phyloP scores from a whole-genome alignment of 2,888 invertebrate species.

The Himalopsyche anomala region DNA sequence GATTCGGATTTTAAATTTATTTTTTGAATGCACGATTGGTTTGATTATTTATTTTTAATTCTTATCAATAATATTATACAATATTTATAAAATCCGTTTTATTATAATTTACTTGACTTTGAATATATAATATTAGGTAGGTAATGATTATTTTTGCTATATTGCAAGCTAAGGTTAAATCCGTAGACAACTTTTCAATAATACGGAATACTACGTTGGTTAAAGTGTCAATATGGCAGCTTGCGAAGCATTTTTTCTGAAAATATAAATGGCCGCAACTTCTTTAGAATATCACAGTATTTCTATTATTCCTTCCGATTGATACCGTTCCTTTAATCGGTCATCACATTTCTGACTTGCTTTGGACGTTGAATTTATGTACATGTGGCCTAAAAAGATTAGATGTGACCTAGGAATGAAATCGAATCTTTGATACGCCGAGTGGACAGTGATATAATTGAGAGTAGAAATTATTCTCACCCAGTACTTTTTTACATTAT shows the following conservation, averaged over 20 bases:
- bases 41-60: too few relatives aligned
- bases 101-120: too few relatives aligned
- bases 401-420: neutral
- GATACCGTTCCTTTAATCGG: neutral
- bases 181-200: neutral
- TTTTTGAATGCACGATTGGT: too few relatives aligned
- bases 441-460: slow-evolving; percentile 32
- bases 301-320: neutral
- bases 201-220: slow-evolving; percentile 32
- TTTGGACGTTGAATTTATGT: neutral
- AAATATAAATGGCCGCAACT: neutral
- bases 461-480: neutral
- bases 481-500: neutral
- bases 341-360: neutral
- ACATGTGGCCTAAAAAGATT: slow-evolving; percentile 27
- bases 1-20: too few relatives aligned
- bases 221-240: slow-evolving; percentile 43
- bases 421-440: slow-evolving; percentile 15
- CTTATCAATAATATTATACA: too few relatives aligned
- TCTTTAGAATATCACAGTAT: neutral
- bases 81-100: too few relatives aligned
- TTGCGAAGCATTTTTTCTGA: slow-evolving; percentile 11
- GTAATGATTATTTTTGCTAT: neutral
- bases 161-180: neutral
- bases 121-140: too few relatives aligned